These are phyloP conservation scores for Neoseiulus cucumeris DNA, from an alignment of 1,140 invertebrate genomes.

Conservation along the genomic window DNA sequence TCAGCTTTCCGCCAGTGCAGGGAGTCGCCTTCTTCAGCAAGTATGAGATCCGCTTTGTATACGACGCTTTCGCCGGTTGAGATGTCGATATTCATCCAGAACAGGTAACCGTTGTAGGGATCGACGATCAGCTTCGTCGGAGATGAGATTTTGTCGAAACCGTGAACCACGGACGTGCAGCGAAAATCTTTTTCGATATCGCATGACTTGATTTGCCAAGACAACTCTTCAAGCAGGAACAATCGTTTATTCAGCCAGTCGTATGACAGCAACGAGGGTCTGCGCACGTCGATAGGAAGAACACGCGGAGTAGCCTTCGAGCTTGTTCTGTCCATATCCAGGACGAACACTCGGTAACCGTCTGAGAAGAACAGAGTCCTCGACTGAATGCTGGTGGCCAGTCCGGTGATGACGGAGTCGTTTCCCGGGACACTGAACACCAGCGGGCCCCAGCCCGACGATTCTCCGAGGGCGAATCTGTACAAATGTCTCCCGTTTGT, in stretches of 20 bases:
- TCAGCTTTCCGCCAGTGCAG: slow-evolving; percentile 1
- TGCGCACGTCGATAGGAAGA: slow-evolving; percentile 27
- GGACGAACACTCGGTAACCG: not conserved
- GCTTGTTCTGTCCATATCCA: not conserved
- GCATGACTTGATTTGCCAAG: slow-evolving; percentile 50
- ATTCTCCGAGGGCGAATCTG: not conserved
- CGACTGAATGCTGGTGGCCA: not conserved
- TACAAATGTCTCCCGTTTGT: not conserved
- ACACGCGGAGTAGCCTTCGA: not conserved
- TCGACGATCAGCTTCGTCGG: slow-evolving; percentile 58
- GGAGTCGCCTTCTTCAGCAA: not conserved
- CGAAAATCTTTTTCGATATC: slow-evolving; percentile 39
- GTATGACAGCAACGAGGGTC: slow-evolving; percentile 44
- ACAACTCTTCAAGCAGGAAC: slow-evolving; percentile 7
- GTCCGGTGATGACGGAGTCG: not conserved
- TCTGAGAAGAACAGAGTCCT: not conserved
- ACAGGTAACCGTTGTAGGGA: slow-evolving; percentile 60
- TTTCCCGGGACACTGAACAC: not conserved
- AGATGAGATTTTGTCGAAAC: not conserved
- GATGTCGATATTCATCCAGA: slow-evolving; percentile 3
- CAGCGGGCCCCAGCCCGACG: not conserved
- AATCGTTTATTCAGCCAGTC: slow-evolving; percentile 60
- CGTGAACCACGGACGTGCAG: not conserved
- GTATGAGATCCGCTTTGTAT: slow-evolving; percentile 13
- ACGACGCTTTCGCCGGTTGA: not conserved